Conservation (phyloP, 2,797 vertebrate genomes). For the Spizella passerina region DNA sequence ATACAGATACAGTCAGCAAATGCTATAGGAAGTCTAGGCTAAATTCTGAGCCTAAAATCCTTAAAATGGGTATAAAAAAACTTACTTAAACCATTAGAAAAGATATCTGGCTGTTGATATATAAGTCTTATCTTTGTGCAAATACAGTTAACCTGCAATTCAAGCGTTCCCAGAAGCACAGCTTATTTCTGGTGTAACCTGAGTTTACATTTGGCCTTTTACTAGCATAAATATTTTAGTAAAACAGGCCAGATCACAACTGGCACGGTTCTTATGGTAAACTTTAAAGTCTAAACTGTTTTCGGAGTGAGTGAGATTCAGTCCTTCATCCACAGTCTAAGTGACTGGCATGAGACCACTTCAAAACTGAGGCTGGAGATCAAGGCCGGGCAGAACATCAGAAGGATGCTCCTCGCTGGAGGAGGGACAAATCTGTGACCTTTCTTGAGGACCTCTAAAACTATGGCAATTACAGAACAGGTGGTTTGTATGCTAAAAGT, state of each 20-base stretch:
- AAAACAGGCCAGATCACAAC: constrained; percentile 8
- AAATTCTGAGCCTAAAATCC: background rate
- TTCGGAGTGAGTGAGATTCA: background rate
- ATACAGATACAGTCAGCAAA: background rate
- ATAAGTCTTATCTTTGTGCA: background rate
- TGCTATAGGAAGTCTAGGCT: background rate
- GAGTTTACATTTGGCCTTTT: constrained; percentile 39
- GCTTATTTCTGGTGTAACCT: constrained; percentile 28
- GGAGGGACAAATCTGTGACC: background rate
- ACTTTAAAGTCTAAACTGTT: constrained; percentile 14
- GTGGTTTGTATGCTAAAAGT: background rate
- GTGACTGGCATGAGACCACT: background rate
- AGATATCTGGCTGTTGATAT: background rate
- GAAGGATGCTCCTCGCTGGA: background rate
- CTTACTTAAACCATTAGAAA: background rate
- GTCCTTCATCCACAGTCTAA: background rate
- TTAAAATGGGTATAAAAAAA: background rate
- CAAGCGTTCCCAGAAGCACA: background rate
- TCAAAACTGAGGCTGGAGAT: background rate
- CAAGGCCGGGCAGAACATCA: background rate
- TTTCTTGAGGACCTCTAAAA: background rate
- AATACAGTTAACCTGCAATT: background rate
- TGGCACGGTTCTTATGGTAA: background rate
- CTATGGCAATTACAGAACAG: background rate
- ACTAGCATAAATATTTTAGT: constrained; percentile 48